Evolutionary conservation across 1,140 invertebrate genomes (phyloP), one percentile per base, ranked within the genome.

Genomic region (Apis cerana): DNA sequence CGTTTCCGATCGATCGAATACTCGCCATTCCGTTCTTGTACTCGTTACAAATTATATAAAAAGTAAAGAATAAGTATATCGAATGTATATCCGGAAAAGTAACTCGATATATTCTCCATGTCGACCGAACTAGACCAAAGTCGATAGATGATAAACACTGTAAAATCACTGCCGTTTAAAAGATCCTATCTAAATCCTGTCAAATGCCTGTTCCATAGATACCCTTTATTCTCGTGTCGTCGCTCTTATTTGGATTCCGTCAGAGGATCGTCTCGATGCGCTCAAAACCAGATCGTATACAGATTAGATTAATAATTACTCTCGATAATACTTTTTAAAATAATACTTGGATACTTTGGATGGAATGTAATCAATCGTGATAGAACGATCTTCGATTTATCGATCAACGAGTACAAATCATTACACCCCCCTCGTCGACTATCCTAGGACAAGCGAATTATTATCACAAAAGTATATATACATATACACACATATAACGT

Each of bases 331-430:
- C 7, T 43, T 43, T 43, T 43, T 43, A 43, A 43, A 43, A 43
- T 5, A 43, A 74, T 48, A 68, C 54, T 23, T 33, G 10, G n/a
- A 15, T 12, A 33, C 33, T 21, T n/a, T 27, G 8, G 27, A 50
- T 1, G 27, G 1, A 43, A n/a, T 12, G 13, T 50, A 19, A 56
- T 64, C 0, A 85, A 82, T 88, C 72, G 75, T 70, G 78, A 85
- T 85, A 54, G 58, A 74, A 76, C 76, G 71, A 83, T 67, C 84
- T 83, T 90, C 93, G 92, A 93, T 93, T 93, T 93, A 93, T 93
- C 92, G 91, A 92, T 85, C 89, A 85, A 91, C 92, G 92, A 91
- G 85, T 93, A 92, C 92, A 93, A 93, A 92, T 93, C 92, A 93
- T 89, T 89, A 87, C 88, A 90, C 80, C 82, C 85, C 76, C 72